Percentiles rank a stretch among this genome's conserved stretches.
Conservation (phyloP, 2,888 invertebrate genomes). For the Zaprionus obscuricornis region DNA sequence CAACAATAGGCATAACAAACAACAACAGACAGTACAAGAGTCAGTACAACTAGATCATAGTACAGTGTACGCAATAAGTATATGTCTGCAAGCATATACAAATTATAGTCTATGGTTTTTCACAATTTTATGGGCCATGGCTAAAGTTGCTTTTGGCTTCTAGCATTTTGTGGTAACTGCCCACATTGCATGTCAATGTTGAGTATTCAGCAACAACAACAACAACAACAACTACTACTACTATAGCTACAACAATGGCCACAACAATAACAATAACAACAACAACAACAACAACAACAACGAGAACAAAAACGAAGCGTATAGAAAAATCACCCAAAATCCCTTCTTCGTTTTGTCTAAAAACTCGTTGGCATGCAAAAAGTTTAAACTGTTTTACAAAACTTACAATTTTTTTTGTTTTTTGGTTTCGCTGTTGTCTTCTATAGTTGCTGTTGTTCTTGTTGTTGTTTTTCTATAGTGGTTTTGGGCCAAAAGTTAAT, state of each 20-base stretch:
- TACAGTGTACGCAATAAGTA: constrained; percentile 53
- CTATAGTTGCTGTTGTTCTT: constrained; percentile 17
- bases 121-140: constrained; percentile 40
- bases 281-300: no score
- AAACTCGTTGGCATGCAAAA: constrained; percentile 58
- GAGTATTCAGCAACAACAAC: constrained; percentile 45
- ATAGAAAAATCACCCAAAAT: no score
- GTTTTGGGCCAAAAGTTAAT: constrained; percentile 62
- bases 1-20: background rate
- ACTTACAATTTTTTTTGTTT: constrained; percentile 31
- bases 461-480: constrained; percentile 18
- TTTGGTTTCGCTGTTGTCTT: constrained; percentile 35
- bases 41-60: constrained; percentile 26
- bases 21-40: no score
- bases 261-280: no score
- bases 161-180: constrained; percentile 17
- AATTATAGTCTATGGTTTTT: constrained; percentile 55
- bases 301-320: no score
- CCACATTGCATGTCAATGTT: constrained; percentile 69
- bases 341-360: constrained; percentile 59
- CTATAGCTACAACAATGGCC: no score
- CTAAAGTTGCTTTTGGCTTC: constrained; percentile 1
- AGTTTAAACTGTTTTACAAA: constrained; percentile 64
- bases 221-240: constrained; percentile 13
- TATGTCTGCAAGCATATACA: constrained; percentile 56